A percentile compares a stretch with the other conserved stretches of the same genome.
phyloP scores from a whole-genome alignment of 2,113 vertebrate species.

The Trichechus manatus region DNA sequence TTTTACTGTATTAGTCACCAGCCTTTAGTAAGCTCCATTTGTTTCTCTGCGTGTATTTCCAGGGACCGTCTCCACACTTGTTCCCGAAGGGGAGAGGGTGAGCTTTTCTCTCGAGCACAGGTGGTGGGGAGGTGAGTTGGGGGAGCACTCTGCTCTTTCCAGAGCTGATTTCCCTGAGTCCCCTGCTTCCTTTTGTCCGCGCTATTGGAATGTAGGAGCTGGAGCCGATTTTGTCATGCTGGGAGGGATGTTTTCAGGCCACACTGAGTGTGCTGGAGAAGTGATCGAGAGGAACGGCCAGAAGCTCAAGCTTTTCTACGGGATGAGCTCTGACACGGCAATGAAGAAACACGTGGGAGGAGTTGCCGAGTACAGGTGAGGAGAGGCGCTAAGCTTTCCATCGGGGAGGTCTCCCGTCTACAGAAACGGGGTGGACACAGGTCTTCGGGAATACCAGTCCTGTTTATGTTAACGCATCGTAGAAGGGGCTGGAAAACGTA shows the following conservation, averaged over 20 bases:
- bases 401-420: rapidly evolving
- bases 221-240: slow-evolving; percentile 99
- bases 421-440: background rate
- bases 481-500: background rate
- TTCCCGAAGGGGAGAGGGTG: background rate
- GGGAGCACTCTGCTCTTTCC: rapidly evolving
- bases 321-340: slow-evolving; percentile 98
- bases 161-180: background rate
- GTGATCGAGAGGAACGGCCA: slow-evolving; percentile 96
- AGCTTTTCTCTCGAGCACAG: background rate
- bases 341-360: slow-evolving; percentile 98
- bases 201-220: slow-evolving; percentile 88
- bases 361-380: slow-evolving; percentile 97
- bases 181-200: background rate
- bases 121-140: no score
- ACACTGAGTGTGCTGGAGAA: slow-evolving; percentile 96
- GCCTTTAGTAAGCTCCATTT: rapidly evolving
- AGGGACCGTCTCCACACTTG: background rate
- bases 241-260: slow-evolving; percentile 99
- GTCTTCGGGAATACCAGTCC: background rate
- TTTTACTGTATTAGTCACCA: background rate
- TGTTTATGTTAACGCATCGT: rapidly evolving
- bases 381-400: rapidly evolving
- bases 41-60: no score
- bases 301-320: slow-evolving; percentile 98